A percentile compares a stretch with the other conserved stretches of the same genome.
phyloP scores from a whole-genome alignment of 1,140 invertebrate species.

The Galleria mellonella region DNA sequence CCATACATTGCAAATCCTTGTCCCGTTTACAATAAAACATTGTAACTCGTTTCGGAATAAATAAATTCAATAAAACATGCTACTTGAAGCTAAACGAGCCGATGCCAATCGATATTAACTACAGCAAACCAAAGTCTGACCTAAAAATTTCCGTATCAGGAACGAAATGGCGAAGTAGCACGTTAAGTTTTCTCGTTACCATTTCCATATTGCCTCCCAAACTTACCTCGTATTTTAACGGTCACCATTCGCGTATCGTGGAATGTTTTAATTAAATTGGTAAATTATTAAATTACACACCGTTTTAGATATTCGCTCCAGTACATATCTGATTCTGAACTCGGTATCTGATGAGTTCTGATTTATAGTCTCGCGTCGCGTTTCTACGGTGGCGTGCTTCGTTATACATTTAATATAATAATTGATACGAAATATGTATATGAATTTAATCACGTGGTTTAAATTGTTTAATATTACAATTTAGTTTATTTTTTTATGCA shows the following conservation, averaged over 20 bases:
- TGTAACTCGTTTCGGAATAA: too few species aligned
- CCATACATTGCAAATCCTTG: too few species aligned
- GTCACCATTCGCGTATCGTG: not conserved
- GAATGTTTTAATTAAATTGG: slow-evolving; percentile 18
- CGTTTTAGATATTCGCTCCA: slow-evolving; percentile 1
- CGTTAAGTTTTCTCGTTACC: slow-evolving; percentile 26
- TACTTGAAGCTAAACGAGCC: too few species aligned
- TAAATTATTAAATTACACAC: slow-evolving; percentile 15
- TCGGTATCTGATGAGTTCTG: slow-evolving; percentile 4
- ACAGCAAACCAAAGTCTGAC: not conserved
- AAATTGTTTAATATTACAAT: too few species aligned
- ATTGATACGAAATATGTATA: too few species aligned
- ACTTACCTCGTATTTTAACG: not conserved
- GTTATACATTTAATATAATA: too few species aligned
- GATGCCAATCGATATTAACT: not conserved
- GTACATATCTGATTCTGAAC: slow-evolving; percentile 2
- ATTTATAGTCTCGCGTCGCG: not conserved
- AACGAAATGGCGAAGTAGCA: slow-evolving; percentile 13
- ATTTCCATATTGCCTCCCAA: not conserved
- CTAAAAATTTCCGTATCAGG: not conserved
- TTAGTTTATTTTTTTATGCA: too few species aligned
- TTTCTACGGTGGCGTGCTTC: too few species aligned
- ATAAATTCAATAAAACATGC: too few species aligned
- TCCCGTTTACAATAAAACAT: too few species aligned
- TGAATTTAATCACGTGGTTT: too few species aligned